Percentiles rank a stretch among this genome's conserved stretches.
These are phyloP conservation scores for Plagiodera versicolora DNA, from an alignment of 2,888 invertebrate species.

Conservation along the genomic window DNA sequence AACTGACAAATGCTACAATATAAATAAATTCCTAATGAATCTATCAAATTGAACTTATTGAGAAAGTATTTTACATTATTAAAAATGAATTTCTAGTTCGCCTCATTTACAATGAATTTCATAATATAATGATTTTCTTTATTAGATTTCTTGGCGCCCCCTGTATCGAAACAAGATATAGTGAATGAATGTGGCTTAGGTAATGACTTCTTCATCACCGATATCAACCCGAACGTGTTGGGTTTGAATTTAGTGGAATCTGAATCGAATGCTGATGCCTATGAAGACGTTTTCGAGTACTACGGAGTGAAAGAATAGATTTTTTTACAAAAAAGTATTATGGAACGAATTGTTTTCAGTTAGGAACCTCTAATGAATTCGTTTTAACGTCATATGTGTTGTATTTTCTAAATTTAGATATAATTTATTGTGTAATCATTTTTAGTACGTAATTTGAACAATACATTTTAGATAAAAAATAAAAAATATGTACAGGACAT, in stretches of 20 bases:
- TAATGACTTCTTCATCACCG: constrained; percentile 60
- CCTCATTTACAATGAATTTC: no score
- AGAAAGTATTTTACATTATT: no score
- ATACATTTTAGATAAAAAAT: not conserved
- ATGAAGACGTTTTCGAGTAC: constrained; percentile 60
- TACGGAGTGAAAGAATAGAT: constrained; percentile 45
- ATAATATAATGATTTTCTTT: constrained; percentile 22
- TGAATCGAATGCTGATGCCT: constrained; percentile 57
- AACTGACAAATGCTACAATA: no score
- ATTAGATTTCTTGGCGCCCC: constrained; percentile 61
- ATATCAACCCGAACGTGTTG: constrained; percentile 57
- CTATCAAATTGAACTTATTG: no score
- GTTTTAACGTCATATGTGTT: constrained; percentile 10
- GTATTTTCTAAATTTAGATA: constrained; percentile 7
- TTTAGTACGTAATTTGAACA: not conserved
- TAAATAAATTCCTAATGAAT: no score
- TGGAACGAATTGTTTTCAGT: constrained; percentile 21
- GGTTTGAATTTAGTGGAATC: constrained; percentile 58
- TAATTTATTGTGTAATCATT: not conserved
- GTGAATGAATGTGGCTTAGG: constrained; percentile 76
- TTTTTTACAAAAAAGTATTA: not conserved
- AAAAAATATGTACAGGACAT: no score
- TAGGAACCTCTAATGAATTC: constrained; percentile 16
- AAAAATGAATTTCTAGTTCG: no score
- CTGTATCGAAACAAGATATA: constrained; percentile 75